A percentile compares a stretch with the other conserved stretches of the same genome.
phyloP scores from a whole-genome alignment of 2,888 invertebrate genomes.

The Platycheirus rosarum region DNA sequence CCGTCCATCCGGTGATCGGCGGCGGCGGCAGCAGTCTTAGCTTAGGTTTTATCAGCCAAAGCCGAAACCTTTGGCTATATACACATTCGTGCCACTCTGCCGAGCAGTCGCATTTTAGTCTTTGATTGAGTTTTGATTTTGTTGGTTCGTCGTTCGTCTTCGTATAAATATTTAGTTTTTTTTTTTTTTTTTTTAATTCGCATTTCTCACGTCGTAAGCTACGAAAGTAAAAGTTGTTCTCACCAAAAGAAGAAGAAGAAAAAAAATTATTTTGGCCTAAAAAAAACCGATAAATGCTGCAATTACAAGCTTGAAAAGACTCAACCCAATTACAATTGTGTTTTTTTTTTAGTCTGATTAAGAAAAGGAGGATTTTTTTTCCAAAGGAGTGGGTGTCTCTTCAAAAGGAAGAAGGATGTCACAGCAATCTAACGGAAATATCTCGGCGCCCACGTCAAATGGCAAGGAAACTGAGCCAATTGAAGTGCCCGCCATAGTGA shows the following conservation, averaged over 20 bases:
- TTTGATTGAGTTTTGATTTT: slow-evolving; percentile 72
- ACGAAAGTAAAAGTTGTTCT: slow-evolving; percentile 70
- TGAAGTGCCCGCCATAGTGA: slow-evolving; percentile 7
- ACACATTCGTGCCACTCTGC: slow-evolving; percentile 59
- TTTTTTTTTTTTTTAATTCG: slow-evolving; percentile 31
- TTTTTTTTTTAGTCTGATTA: background rate
- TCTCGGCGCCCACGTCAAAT: background rate
- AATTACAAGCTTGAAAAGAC: background rate
- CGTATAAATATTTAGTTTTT: slow-evolving; percentile 43
- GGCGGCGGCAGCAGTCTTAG: slow-evolving; percentile 3
- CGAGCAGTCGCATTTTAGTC: slow-evolving; percentile 72
- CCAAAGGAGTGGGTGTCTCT: background rate
- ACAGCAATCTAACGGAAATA: slow-evolving; percentile 44
- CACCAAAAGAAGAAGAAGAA: background rate
- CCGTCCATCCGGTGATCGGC: background rate
- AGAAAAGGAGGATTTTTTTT: background rate
- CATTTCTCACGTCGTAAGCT: slow-evolving; percentile 28
- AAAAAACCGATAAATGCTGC: slow-evolving; percentile 10
- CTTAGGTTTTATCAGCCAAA: slow-evolving; percentile 50
- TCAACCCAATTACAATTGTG: background rate
- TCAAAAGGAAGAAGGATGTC: slow-evolving; percentile 24
- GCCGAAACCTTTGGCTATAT: slow-evolving; percentile 61
- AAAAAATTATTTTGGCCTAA: slow-evolving; percentile 10
- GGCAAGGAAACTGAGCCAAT: slow-evolving; percentile 20
- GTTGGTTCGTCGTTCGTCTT: slow-evolving; percentile 55